Evolutionary conservation across 1,140 invertebrate species (phyloP).

Genomic region (Gryon sp.): DNA sequence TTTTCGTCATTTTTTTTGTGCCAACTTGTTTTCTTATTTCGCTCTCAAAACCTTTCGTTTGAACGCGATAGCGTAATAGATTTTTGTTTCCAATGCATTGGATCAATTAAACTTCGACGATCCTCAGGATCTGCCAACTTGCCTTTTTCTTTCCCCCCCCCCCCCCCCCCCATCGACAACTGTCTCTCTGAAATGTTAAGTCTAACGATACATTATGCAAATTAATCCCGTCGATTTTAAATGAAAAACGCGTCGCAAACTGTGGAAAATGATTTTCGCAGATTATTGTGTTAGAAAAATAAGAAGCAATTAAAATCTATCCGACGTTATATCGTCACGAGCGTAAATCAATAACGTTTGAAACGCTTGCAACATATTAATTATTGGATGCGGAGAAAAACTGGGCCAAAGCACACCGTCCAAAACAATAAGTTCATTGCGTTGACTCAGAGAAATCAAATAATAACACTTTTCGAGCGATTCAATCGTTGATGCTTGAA

Average conservation of each 20-base stretch:
- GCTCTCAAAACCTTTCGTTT: constrained; percentile 14
- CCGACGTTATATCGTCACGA: constrained; percentile 8
- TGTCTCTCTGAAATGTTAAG: not conserved
- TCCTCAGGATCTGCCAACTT: constrained; percentile 2
- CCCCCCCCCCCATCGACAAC: no score
- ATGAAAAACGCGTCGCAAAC: no score
- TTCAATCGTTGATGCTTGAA: constrained; percentile 25
- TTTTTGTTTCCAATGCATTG: constrained; percentile 28
- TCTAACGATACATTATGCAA: constrained; percentile 3
- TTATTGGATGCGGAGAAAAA: constrained; percentile 20
- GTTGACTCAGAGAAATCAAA: constrained; percentile 44
- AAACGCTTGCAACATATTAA: constrained; percentile 50
- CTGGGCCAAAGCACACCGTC: constrained; percentile 28
- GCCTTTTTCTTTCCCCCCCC: no score
- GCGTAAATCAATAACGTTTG: constrained; percentile 39
- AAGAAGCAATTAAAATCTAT: constrained; percentile 37
- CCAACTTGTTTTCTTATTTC: constrained; percentile 46
- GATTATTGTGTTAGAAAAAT: constrained; percentile 32
- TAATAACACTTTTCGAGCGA: constrained; percentile 8
- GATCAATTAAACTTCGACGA: constrained; percentile 56
- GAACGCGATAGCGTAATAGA: constrained; percentile 40
- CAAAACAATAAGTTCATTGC: constrained; percentile 50
- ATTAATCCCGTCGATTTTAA: constrained; percentile 18
- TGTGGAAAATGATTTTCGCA: constrained; percentile 22
- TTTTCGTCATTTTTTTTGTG: constrained; percentile 42